Base-by-base conservation (phyloP, 2,113 vertebrate genomes). In the Neodontobutis hainanensis region DNA sequence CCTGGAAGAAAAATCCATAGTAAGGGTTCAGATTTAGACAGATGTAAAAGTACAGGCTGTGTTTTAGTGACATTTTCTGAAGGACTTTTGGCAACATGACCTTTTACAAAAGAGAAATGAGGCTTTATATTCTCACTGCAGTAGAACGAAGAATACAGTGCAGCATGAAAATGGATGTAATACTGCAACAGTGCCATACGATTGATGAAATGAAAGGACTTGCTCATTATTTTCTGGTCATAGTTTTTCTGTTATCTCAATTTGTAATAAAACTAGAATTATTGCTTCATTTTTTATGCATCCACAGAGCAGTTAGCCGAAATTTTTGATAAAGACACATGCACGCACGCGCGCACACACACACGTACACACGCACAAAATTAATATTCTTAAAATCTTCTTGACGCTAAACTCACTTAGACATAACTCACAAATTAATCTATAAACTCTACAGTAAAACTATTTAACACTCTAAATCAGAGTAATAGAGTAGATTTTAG, bases 1-100 rank as follows among this genome's bases (percentile, higher is more conserved):
- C 94, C 97, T 95, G 76, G 16, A 1, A 11, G 19, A 65, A 81
- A 45, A 75, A 59, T 45, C 60, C 8, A 27, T 9, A 66, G n/a
- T n/a, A n/a, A n/a, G n/a, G n/a, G n/a, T n/a, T n/a, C n/a, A n/a
- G n/a, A n/a, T n/a, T n/a, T n/a, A n/a, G 11, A 68, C 60, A 35
- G 14, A n/a, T 3, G 55, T 44, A 45, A 38, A 15, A 11, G 8
- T 1, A 38, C 9, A 38, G 32, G 14, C 14, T 55, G 36, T 55
- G 32, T 55, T n/a, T 55, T 36, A 38, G 34, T 55, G 52, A 55
- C 52, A n/a, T 55, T 55, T 55, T 4, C 34, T 55, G 52, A 38
- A 38, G 9, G 14, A 12, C 52, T 38, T 6, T 32, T 36, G 52
- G 34, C 52, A 9, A 8, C 3, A 34, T 55, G 52, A 55, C 52